These are phyloP conservation scores for Lepidurus arcticus DNA, from an alignment of 1,140 invertebrate genomes.

Conservation along the genomic window DNA sequence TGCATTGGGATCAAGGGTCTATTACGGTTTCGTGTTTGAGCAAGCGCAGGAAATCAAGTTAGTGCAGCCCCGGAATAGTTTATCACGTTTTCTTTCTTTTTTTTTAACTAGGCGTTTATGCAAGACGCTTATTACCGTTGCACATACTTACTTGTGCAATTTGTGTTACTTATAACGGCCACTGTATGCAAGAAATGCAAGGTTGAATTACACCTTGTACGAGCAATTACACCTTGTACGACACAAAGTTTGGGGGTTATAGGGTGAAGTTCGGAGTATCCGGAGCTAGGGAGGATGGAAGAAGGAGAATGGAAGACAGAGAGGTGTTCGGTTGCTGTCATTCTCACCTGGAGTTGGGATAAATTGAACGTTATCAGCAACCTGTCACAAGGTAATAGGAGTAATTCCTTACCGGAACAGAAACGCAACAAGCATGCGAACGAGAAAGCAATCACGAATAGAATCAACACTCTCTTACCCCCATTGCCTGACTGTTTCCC, in stretches of 20 bases:
- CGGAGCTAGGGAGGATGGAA: neutral
- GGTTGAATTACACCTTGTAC: neutral
- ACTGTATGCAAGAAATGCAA: neutral
- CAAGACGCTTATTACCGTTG: too few relatives aligned
- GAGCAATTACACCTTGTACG: neutral
- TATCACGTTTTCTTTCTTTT: too few relatives aligned
- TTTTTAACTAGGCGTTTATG: too few relatives aligned
- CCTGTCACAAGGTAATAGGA: constrained; percentile 18
- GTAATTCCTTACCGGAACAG: constrained; percentile 1
- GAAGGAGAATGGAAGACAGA: constrained; percentile 8
- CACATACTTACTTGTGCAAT: too few relatives aligned
- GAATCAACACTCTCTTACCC: neutral
- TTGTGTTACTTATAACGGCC: neutral
- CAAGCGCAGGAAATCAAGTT: neutral
- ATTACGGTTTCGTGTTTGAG: constrained; percentile 1
- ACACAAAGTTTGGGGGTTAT: neutral
- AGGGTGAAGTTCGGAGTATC: neutral
- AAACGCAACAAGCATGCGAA: constrained; percentile 1
- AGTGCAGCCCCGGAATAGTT: too few relatives aligned
- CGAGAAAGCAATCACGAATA: neutral
- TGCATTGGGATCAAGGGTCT: constrained; percentile 18
- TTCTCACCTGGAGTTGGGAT: constrained; percentile 7
- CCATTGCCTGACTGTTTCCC: neutral
- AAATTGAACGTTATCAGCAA: constrained; percentile 22
- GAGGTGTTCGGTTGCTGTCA: constrained; percentile 1